A percentile compares a stretch with the other conserved stretches of the same genome.
phyloP scores from a whole-genome alignment of 1,140 invertebrate species.

The Babylonia areolata region DNA sequence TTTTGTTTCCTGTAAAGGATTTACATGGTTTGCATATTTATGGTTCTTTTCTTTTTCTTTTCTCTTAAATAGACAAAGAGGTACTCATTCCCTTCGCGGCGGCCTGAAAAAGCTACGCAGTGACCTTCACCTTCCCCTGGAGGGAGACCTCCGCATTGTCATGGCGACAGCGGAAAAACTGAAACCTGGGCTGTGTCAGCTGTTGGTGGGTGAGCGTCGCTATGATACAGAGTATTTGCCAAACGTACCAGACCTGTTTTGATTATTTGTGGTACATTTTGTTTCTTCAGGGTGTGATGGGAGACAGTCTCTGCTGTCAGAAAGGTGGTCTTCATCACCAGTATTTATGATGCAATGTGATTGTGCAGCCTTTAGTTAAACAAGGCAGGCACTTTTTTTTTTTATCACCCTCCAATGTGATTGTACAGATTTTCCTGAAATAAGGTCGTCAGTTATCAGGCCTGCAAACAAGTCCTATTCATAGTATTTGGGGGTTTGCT shows the following conservation, averaged over 20 bases:
- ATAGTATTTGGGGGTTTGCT: no score
- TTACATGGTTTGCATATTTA: no score
- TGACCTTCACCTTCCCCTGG: slow-evolving; percentile 56
- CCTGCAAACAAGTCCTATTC: no score
- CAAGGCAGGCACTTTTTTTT: no score
- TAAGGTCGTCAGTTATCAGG: no score
- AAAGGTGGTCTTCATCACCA: no score
- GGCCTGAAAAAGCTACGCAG: slow-evolving; percentile 56
- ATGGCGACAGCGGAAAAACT: slow-evolving; percentile 67
- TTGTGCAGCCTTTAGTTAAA: background rate
- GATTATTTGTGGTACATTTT: background rate
- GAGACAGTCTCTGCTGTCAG: no score
- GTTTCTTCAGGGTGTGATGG: no score
- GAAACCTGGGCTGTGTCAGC: slow-evolving; percentile 65
- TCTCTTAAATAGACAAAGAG: slow-evolving; percentile 49
- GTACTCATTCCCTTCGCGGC: slow-evolving; percentile 36
- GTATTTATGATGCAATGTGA: background rate
- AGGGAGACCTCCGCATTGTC: slow-evolving; percentile 65
- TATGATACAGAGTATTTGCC: slow-evolving; percentile 47
- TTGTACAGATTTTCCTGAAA: no score
- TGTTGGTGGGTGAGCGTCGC: slow-evolving; percentile 50
- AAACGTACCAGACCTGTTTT: slow-evolving; percentile 47
- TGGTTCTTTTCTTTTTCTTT: background rate
- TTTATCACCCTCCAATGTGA: no score
- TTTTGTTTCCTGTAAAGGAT: no score